Evolutionary conservation across 2,888 invertebrate species (phyloP).

Genomic region (Xestia xanthographa): DNA sequence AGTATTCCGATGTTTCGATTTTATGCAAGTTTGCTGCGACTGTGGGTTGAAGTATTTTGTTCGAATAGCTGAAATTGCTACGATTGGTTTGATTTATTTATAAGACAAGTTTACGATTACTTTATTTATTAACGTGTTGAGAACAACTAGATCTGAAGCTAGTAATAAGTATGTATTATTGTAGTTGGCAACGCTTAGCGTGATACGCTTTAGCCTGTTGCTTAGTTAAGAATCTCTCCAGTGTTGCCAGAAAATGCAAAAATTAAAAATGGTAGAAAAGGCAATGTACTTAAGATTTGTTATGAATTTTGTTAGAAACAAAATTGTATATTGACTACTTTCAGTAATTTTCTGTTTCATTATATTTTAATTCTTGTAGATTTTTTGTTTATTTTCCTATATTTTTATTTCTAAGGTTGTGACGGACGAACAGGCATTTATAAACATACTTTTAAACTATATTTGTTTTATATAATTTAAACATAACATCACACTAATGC

Average conservation of each 20-base stretch:
- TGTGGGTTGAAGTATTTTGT: conserved; percentile 30
- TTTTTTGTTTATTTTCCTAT: conserved; percentile 66
- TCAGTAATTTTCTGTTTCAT: conserved; percentile 58
- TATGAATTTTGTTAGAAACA: conserved; percentile 69
- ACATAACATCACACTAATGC: conserved; percentile 21
- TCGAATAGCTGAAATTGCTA: conserved; percentile 40
- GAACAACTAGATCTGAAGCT: conserved; percentile 66
- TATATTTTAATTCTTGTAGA: conserved; percentile 66
- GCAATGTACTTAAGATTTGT: conserved; percentile 80
- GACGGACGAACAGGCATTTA: conserved; percentile 72
- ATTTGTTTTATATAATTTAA: conserved; percentile 41
- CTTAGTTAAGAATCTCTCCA: conserved; percentile 62
- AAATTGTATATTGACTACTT: conserved; percentile 54
- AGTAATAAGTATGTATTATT: conserved; percentile 59
- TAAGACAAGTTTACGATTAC: conserved; percentile 56
- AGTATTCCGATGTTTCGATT: conserved; percentile 29
- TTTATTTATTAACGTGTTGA: conserved; percentile 68
- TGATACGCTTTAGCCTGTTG: conserved; percentile 55
- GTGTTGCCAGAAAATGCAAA: conserved; percentile 66
- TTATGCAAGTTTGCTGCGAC: conserved; percentile 31
- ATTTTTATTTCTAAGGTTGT: conserved; percentile 77
- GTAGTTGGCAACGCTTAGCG: conserved; percentile 46
- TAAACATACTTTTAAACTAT: conserved; percentile 32
- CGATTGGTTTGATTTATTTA: conserved; percentile 50
- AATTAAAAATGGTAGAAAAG: conserved; percentile 63